Evolutionary conservation across 64 coral and sea anemone species (phyloP).

Genomic region (Montipora cactus): DNA sequence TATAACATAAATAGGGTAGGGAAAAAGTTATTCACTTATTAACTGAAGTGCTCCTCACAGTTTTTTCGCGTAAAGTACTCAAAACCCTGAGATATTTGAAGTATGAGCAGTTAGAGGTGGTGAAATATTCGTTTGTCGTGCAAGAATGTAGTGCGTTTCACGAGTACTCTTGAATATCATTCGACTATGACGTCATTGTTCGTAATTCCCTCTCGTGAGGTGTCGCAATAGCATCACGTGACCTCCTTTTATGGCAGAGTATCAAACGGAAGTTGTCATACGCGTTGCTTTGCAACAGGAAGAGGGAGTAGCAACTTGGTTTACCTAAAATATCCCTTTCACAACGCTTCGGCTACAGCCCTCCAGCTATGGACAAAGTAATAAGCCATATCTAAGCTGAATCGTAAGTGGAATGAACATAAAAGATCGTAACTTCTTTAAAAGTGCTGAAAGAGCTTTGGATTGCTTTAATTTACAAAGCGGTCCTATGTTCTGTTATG

Average conservation of each 20-base stretch:
- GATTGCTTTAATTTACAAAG: background rate
- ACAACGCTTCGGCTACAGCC: background rate
- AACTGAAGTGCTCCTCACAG: too few species aligned
- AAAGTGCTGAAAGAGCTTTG: background rate
- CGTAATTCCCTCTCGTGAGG: background rate
- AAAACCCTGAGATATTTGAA: too few species aligned
- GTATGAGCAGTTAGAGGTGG: too few species aligned
- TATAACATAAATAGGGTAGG: too few species aligned
- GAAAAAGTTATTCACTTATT: too few species aligned
- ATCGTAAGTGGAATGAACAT: background rate
- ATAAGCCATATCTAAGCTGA: constrained; percentile 2
- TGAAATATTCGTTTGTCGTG: background rate
- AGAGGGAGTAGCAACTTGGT: background rate
- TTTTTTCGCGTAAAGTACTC: too few species aligned
- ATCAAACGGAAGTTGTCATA: constrained; percentile 31
- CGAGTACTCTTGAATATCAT: background rate
- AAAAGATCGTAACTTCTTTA: background rate
- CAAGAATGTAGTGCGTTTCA: constrained; percentile 7
- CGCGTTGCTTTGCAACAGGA: background rate
- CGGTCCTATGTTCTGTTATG: background rate
- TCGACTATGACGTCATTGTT: constrained; percentile 12
- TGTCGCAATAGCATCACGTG: background rate
- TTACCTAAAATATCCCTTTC: background rate
- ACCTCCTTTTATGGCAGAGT: constrained; percentile 12
- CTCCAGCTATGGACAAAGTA: background rate